Base-by-base conservation (phyloP, 1,140 invertebrate species). In the Lepidotrigona ventralis region DNA sequence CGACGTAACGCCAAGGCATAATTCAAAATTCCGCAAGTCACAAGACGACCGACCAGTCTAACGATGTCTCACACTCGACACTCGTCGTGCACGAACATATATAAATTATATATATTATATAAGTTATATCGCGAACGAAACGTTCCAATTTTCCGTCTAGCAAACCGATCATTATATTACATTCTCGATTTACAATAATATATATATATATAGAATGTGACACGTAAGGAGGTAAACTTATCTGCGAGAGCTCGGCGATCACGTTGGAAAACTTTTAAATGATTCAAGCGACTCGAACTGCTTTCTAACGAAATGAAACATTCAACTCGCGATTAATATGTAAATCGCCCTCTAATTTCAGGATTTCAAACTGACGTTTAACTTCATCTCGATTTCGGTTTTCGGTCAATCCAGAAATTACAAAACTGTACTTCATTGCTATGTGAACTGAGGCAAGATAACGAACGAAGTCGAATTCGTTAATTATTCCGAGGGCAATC, bases 1-100 rank as follows among this genome's bases (percentile, higher is more conserved):
- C 17, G 54, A 80, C 66, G 58, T 53, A 60, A n/a, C 79, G 56
- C 76, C 29, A 17, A 14, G 26, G 54, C 69, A 51, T 73, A 83
- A 72, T 58, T 82, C 26, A 60, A 83, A 78, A 77, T 69, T 58
- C 53, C 39, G n/a, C 74, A n/a, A 33, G 64, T 58, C 51, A 29
- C 33, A 26, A 12, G 26, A 54, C 19, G 26, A 54, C 19, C 39
- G 15, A 56, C 29, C 8, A 46, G 39, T 23, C n/a, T 56, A 56
- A 66, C 58, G 26, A 81, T n/a, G 29, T 51, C 58, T 66, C 39
- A n/a, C 53, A 39, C 73, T 73, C 70, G 54, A 73, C 19, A n/a
- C 33, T 33, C 78, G 11, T 46, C 3, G 9, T 51, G 26, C 53
- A 19, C 26, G 19, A 66, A 17, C 39, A 23, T 14, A n/a, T 1